Percentiles rank a stretch among this genome's conserved stretches.
These are phyloP conservation scores for Lasioglossum marginatum DNA, from an alignment of 2,888 invertebrate genomes.

Conservation along the genomic window DNA sequence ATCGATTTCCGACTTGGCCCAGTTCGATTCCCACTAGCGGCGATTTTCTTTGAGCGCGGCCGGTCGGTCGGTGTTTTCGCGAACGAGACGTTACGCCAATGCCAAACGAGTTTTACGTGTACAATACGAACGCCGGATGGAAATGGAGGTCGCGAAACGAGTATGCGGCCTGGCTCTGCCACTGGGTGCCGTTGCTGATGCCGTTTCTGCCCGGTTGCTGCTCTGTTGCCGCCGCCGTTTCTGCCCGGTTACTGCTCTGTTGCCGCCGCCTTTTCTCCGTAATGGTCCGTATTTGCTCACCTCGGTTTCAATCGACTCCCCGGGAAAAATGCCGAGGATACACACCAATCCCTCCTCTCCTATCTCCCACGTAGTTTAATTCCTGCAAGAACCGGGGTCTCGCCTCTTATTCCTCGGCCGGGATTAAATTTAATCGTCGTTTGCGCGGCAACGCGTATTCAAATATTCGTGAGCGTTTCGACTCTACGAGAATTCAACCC, in stretches of 20 bases:
- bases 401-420: conserved; percentile 23
- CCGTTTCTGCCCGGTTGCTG: conserved; percentile 42
- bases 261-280: background rate
- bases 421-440: conserved; percentile 51
- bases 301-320: conserved; percentile 49
- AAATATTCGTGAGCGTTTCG: conserved; percentile 13
- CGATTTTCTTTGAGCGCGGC: conserved; percentile 33
- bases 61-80: conserved; percentile 17
- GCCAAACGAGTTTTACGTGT: conserved; percentile 48
- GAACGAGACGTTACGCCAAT: conserved; percentile 43
- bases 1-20: conserved; percentile 44
- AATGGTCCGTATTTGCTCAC: conserved; percentile 52
- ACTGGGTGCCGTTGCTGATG: background rate
- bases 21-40: conserved; percentile 38
- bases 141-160: conserved; percentile 52
- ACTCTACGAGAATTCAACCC: background rate
- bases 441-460: conserved; percentile 11
- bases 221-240: conserved; percentile 17
- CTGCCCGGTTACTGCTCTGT: conserved; percentile 25
- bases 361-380: conserved; percentile 27
- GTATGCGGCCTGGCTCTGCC: conserved; percentile 23
- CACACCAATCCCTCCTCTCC: background rate
- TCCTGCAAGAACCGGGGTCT: conserved; percentile 19
- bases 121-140: conserved; percentile 42
- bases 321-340: conserved; percentile 33